phyloP scores from a whole-genome alignment of 2,113 vertebrate species.

The Phylloscopus trochiloides region DNA sequence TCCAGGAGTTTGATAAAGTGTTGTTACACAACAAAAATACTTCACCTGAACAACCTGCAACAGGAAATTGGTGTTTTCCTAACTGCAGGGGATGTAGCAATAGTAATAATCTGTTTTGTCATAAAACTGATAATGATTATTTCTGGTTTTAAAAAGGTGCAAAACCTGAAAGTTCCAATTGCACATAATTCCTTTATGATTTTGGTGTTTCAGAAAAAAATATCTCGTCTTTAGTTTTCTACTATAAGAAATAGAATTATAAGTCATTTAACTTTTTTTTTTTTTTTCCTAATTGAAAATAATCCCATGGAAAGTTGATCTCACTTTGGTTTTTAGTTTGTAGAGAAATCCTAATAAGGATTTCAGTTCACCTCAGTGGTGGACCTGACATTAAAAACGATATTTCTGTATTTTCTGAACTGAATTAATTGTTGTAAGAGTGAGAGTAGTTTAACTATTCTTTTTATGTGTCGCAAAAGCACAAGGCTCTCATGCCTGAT shows the following conservation, averaged over 20 bases:
- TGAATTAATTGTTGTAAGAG: background rate
- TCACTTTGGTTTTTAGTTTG: background rate
- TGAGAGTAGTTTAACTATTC: background rate
- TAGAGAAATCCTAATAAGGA: background rate
- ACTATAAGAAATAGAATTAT: background rate
- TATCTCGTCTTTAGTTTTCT: background rate
- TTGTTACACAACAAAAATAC: background rate
- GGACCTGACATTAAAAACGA: background rate
- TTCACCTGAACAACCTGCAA: background rate
- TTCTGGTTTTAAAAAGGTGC: background rate
- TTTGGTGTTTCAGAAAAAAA: background rate
- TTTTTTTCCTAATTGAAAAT: background rate
- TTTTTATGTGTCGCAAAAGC: background rate
- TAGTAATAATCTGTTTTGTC: background rate
- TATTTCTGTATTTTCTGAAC: background rate
- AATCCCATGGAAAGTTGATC: rapidly evolving
- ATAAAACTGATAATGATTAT: background rate
- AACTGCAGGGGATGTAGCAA: background rate
- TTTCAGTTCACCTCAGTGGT: rapidly evolving
- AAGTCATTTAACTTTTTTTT: background rate
- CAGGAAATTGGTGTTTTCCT: background rate
- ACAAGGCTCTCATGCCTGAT: background rate
- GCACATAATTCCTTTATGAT: background rate
- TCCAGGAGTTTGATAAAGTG: background rate
- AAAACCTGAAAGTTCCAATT: background rate